Conservation (phyloP, 2,797 vertebrate genomes). For the Lepidocolaptes lacrymiger region DNA sequence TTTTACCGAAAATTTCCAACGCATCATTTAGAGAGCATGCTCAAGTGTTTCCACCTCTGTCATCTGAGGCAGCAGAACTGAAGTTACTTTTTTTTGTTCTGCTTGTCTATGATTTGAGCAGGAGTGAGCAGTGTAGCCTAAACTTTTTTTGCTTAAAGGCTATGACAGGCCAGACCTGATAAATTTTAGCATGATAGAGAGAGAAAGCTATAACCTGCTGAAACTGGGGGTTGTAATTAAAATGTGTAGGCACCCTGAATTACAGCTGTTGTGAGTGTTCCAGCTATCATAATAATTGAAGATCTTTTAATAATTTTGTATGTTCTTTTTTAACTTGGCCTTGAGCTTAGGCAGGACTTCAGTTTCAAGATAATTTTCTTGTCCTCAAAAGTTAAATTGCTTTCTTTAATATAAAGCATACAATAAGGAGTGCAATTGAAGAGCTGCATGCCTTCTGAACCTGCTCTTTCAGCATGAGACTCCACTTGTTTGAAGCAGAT, state of each 20-base stretch:
- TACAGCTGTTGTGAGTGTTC: slow-evolving; percentile 25
- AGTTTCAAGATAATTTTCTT: slow-evolving; percentile 68
- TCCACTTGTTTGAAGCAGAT: slow-evolving; percentile 27
- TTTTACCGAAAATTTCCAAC: not conserved
- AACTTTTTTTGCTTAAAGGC: not conserved
- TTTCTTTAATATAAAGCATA: slow-evolving; percentile 64
- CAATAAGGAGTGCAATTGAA: slow-evolving; percentile 64
- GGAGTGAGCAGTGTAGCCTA: not conserved
- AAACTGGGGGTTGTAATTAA: slow-evolving; percentile 56
- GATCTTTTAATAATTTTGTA: slow-evolving; percentile 61
- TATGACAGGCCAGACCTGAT: slow-evolving; percentile 30
- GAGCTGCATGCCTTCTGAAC: slow-evolving; percentile 33
- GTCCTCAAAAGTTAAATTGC: slow-evolving; percentile 67
- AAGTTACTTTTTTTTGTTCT: not conserved
- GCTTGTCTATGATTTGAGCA: not conserved
- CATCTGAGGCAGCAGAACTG: not conserved
- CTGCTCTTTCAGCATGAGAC: slow-evolving; percentile 45
- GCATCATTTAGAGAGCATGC: not conserved
- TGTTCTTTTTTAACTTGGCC: slow-evolving; percentile 46
- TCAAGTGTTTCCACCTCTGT: not conserved
- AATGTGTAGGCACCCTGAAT: slow-evolving; percentile 46
- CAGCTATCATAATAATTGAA: slow-evolving; percentile 44
- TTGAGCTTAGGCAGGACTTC: slow-evolving; percentile 62
- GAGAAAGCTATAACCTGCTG: slow-evolving; percentile 44
- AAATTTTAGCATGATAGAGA: slow-evolving; percentile 46